Percentiles rank a stretch among this genome's conserved stretches.
Conservation (phyloP, 1,140 invertebrate species). For the Ceratina japonica region DNA sequence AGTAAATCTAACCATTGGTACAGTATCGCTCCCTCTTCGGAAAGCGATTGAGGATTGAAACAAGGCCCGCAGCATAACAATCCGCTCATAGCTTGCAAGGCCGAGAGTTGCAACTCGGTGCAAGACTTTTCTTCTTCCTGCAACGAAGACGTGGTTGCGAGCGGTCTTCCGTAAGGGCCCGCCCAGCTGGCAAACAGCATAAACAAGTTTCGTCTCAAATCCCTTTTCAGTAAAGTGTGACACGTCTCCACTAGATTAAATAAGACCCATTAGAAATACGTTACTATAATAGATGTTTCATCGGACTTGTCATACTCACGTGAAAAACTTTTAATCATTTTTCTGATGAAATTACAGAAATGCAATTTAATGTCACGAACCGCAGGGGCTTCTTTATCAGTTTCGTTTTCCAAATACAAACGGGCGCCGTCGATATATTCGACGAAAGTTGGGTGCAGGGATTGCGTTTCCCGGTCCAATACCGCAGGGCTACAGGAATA, state of each 20-base stretch:
- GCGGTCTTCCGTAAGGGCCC: conserved; percentile 87
- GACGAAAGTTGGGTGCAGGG: conserved; percentile 91
- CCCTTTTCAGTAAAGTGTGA: conserved; percentile 90
- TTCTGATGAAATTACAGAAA: conserved; percentile 95
- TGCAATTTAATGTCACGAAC: conserved; percentile 93
- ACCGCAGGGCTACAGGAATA: conserved; percentile 85
- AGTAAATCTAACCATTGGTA: conserved; percentile 97
- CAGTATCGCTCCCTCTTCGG: conserved; percentile 92
- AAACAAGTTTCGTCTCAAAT: conserved; percentile 92
- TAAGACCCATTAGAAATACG: conserved; percentile 21
- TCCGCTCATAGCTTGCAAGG: conserved; percentile 94
- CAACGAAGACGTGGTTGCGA: conserved; percentile 70
- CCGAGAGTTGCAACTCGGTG: conserved; percentile 85
- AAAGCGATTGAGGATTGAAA: conserved; percentile 90
- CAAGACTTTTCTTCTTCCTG: conserved; percentile 77
- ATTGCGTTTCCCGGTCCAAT: conserved; percentile 89
- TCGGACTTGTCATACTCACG: conserved; percentile 81
- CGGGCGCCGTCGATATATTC: conserved; percentile 98
- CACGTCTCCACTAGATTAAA: conserved; percentile 89
- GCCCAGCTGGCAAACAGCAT: conserved; percentile 96
- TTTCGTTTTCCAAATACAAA: conserved; percentile 93
- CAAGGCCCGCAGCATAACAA: conserved; percentile 96
- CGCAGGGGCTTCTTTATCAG: conserved; percentile 90
- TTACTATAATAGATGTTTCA: background rate
- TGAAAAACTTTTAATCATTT: conserved; percentile 95